Evolutionary conservation across 2,113 vertebrate species (phyloP).

Genomic region (Lonchura striata): DNA sequence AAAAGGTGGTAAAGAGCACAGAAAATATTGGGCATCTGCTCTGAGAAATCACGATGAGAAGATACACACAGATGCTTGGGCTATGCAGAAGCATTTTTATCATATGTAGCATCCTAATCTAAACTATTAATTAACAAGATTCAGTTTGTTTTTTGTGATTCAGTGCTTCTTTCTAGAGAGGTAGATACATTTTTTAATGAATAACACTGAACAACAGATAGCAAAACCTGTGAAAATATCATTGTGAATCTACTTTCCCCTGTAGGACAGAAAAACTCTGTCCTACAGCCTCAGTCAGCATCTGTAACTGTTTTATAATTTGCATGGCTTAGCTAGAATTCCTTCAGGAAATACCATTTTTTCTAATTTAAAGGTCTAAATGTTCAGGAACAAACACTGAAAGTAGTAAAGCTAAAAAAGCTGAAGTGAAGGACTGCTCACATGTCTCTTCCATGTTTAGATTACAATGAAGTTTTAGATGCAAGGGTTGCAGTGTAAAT

Average conservation of each 20-base stretch:
- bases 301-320: not conserved
- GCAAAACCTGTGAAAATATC: not conserved
- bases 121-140: not conserved
- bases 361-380: not conserved
- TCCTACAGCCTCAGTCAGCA: not conserved
- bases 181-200: not conserved
- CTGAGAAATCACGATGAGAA: accelerated
- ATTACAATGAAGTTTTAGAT: not conserved
- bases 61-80: not conserved
- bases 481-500: not conserved
- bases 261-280: not conserved
- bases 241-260: not conserved
- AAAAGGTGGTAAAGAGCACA: not conserved
- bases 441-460: not conserved
- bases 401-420: not conserved
- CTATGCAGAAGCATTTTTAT: not conserved
- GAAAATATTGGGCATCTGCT: not conserved
- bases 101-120: not conserved
- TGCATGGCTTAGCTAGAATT: not conserved
- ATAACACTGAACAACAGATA: not conserved
- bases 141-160: not conserved
- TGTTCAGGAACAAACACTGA: not conserved
- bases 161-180: not conserved
- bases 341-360: not conserved
- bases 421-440: accelerated